Evolutionary conservation across 2,888 invertebrate genomes (phyloP).

Genomic region (Eristalis arbustorum): DNA sequence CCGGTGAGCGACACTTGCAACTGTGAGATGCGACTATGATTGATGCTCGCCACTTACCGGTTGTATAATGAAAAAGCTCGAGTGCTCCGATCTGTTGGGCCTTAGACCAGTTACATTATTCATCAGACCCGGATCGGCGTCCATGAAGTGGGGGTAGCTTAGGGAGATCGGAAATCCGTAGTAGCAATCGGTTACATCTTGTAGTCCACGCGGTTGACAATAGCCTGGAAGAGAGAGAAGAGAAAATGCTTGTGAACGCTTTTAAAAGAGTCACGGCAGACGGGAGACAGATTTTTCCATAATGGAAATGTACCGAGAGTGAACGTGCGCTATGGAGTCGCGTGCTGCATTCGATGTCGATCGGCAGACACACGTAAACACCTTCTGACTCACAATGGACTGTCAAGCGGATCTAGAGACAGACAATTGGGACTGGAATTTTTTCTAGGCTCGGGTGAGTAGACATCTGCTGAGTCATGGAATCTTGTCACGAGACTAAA

Average conservation of each 20-base stretch:
- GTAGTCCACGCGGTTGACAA: conserved; percentile 87
- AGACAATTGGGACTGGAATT: neutral
- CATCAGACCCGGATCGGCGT: conserved; percentile 84
- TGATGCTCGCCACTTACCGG: conserved; percentile 82
- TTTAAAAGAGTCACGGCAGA: too few species aligned
- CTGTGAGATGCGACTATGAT: neutral
- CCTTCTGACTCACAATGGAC: neutral
- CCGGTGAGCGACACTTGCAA: conserved; percentile 15
- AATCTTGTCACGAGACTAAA: neutral
- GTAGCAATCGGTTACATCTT: conserved; percentile 93
- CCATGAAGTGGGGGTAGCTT: conserved; percentile 93
- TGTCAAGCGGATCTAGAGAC: neutral
- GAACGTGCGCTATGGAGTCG: conserved; percentile 21
- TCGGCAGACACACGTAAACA: neutral
- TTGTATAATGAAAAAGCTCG: conserved; percentile 88
- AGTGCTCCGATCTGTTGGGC: conserved; percentile 85
- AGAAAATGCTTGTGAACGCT: neutral
- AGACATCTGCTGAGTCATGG: neutral
- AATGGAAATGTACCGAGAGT: conserved; percentile 49
- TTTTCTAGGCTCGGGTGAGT: neutral
- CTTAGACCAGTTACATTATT: conserved; percentile 85
- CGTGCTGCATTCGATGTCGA: conserved; percentile 31
- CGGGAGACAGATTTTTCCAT: conserved; percentile 28
- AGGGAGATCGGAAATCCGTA: conserved; percentile 94
- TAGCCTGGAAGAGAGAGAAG: conserved; percentile 78